Evolutionary conservation across 2,888 invertebrate genomes (phyloP), one percentile per base, ranked within the genome.

Genomic region (Lasius platythorax): DNA sequence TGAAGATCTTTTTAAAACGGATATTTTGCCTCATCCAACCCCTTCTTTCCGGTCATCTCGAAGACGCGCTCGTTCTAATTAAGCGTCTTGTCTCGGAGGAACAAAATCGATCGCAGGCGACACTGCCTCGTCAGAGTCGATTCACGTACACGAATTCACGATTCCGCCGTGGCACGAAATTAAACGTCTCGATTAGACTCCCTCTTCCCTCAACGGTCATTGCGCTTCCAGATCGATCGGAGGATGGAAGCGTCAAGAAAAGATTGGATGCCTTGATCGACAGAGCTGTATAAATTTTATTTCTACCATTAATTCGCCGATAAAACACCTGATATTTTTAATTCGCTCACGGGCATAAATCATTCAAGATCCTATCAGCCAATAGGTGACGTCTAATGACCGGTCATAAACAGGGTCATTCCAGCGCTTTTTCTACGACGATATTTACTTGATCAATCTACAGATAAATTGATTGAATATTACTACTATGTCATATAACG

Each of bases 131-230:
- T 64, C 81, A 58, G 82, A 84, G 70, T 83, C 83, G 76, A 30
- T 85, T 72, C 83, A 85, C 83, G 85, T 85, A 76, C 53, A 56
- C 66, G 83, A 75, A 78, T 83, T 85, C 72, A 64, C 72, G 83
- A 85, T 85, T 85, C 83, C 64, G 46, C 40, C 23, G 56, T 53
- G 70, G 70, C 28, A 53, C 72, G 72, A 30, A 76, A 83, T 83
- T 85, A 83, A 85, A 85, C 66, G 83, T 85, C 76, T 83, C 78
- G 84, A 85, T 85, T 85, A 78, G 68, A 84, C 63, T 85, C 68
- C n/a, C 72, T n/a, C 53, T 76, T 76, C 40, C 63, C 53, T 53
- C 64, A 46, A 43, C 53, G 66, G 46, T 63, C 70, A 43, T 72
- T 84, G 37, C 63, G 18, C 50, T 15, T 8, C 8, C 43, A 12